A percentile compares a stretch with the other conserved stretches of the same genome.
These are phyloP conservation scores for Syritta pipiens DNA, from an alignment of 2,888 invertebrate genomes.

Conservation along the genomic window DNA sequence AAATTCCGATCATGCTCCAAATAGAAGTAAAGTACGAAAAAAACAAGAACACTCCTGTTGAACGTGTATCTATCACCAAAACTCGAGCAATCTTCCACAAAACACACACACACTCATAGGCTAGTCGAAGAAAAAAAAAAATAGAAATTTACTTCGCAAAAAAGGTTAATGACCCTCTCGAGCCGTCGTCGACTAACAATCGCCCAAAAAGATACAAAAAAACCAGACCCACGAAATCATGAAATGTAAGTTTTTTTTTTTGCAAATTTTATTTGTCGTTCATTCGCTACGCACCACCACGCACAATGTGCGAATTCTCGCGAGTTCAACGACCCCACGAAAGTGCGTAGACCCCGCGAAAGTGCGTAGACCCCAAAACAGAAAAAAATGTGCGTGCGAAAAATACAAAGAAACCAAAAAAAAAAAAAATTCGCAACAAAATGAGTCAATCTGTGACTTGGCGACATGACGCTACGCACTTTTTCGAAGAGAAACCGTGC, in stretches of 20 bases:
- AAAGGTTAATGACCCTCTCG: constrained; percentile 51
- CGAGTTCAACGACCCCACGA: constrained; percentile 10
- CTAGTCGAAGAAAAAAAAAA: constrained; percentile 2
- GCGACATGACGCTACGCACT: neutral
- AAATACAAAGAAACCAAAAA: too few species aligned
- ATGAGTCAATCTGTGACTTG: too few species aligned
- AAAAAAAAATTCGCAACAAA: too few species aligned
- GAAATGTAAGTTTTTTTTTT: constrained; percentile 32
- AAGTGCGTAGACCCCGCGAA: constrained; percentile 60
- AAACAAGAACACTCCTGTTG: constrained; percentile 22
- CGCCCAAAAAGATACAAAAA: constrained; percentile 27
- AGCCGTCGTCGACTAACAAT: neutral
- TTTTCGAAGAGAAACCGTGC: neutral
- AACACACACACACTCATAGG: neutral
- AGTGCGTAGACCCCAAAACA: constrained; percentile 59
- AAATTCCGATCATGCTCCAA: constrained; percentile 17
- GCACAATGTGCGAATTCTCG: constrained; percentile 43
- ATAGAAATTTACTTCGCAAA: constrained; percentile 38
- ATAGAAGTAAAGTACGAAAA: neutral
- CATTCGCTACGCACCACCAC: constrained; percentile 11
- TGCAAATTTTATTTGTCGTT: constrained; percentile 13
- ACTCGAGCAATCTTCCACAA: neutral
- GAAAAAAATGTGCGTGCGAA: constrained; percentile 27
- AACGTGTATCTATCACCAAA: neutral
- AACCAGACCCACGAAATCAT: neutral